These are phyloP conservation scores for Sarcophilus harrisii DNA, from an alignment of 2,797 vertebrate genomes.

Conservation along the genomic window DNA sequence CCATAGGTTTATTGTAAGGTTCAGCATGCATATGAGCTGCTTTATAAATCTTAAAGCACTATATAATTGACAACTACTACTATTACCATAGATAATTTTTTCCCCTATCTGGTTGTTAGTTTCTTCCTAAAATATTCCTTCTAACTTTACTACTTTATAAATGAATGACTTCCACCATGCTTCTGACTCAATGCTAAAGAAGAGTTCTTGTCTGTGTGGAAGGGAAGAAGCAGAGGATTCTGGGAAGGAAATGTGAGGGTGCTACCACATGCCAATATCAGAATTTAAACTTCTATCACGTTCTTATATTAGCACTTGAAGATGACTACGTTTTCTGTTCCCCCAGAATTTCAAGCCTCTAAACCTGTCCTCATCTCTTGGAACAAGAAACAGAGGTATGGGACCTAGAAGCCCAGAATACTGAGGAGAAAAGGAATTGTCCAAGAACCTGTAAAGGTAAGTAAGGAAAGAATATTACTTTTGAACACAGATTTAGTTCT, in stretches of 20 bases:
- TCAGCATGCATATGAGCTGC: background rate
- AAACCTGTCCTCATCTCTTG: background rate
- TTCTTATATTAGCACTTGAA: background rate
- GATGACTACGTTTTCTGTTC: background rate
- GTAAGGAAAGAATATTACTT: background rate
- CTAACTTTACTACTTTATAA: background rate
- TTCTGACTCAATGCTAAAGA: background rate
- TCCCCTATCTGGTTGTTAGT: background rate
- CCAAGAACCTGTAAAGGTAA: background rate
- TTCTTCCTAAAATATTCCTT: background rate
- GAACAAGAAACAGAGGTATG: background rate
- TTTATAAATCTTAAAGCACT: background rate
- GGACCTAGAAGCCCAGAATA: background rate
- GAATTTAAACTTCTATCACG: background rate
- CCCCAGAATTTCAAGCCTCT: background rate
- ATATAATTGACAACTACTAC: background rate
- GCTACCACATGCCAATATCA: background rate
- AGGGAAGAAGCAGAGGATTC: background rate
- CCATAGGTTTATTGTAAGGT: background rate
- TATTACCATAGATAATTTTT: background rate
- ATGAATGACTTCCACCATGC: background rate
- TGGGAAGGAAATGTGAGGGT: background rate
- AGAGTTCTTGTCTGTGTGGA: background rate
- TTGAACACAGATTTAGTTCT: background rate
- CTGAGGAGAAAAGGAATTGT: rapidly evolving